Evolutionary conservation across 2,113 vertebrate species (phyloP), one percentile per base, ranked within the genome.

Genomic region (Thunnus maccoyii): DNA sequence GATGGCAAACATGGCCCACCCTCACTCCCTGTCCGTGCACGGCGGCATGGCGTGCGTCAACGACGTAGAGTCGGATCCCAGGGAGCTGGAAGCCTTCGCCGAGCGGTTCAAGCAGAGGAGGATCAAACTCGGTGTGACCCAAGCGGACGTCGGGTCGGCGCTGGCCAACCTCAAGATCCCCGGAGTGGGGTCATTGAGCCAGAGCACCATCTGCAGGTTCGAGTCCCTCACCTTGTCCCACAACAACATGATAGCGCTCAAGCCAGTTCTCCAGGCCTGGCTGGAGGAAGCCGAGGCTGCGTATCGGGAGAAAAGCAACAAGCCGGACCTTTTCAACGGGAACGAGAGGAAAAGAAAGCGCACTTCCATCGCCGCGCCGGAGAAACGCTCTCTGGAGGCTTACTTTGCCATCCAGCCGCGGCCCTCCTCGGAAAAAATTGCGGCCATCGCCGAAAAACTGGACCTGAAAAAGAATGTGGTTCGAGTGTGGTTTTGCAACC

Each of bases 201-300:
- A 98, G 93, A 99, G 97, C 94, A 99, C 97, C 86, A 99, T 99
- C 94, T 98, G 97, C 93, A 94, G 97, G 91, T 99, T 99, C 89
- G 97, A 98, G 93, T 99, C 97, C 15, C 96, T 99, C 67, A 99
- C 97, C 0, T 92, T 99, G 47, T 97, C 97, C 22, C 97, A 97
- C 93, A 98, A 98, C 94, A 99, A 98, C 93, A 99, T 99, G 97
- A 96, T 97, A 1, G 97, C 97, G 12, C 96, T 98, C 47, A 96
- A 97, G 86, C 97, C 97, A 0, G 96, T 98, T 14, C 96, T 98
- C 0, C 97, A 97, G 81, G 97, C 97, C 55, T 99, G 97, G 97
- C 94, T 98, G 72, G 97, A 98, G 85, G 97, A 97, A 62, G 97
- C 97, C 0, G 97, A 98, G 86, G 96, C 96, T 13, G 96, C 97